Conservation (phyloP, 2,113 vertebrate genomes). For the Tupaia tana region DNA sequence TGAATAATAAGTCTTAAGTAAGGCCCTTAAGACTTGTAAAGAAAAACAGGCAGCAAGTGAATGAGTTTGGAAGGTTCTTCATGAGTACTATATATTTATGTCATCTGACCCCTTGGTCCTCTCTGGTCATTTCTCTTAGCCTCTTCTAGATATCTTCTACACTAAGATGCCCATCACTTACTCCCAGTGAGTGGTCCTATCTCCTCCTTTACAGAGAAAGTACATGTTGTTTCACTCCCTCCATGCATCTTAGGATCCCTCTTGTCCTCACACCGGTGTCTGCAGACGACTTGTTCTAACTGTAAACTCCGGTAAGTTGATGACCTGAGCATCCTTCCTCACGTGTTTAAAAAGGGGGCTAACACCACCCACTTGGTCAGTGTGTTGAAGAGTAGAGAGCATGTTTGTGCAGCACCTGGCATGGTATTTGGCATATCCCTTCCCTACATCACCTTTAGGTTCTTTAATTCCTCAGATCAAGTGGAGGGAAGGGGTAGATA, state of each 20-base stretch:
- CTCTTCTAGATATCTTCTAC: neutral
- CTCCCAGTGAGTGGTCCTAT: neutral
- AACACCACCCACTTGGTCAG: neutral
- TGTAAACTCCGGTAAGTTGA: neutral
- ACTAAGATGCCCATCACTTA: neutral
- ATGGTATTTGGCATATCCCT: neutral
- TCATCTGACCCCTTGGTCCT: neutral
- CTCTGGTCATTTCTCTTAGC: neutral
- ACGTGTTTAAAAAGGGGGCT: neutral
- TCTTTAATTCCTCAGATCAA: neutral
- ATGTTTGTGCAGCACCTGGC: neutral
- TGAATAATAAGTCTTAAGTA: neutral
- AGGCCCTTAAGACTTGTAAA: neutral
- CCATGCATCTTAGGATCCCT: neutral
- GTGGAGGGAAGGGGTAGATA: neutral
- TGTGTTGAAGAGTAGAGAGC: neutral
- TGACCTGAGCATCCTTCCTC: neutral
- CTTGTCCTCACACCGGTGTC: neutral
- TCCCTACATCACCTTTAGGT: too few species aligned
- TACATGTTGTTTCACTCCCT: neutral
- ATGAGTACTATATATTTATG: neutral
- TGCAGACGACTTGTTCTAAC: neutral
- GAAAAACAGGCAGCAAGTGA: neutral
- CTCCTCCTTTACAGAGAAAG: neutral
- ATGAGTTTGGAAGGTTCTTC: neutral